Percentiles rank a stretch among this genome's conserved stretches.
Evolutionary conservation across 2,113 vertebrate species (phyloP).

Genomic region (Phalacrocorax pelagicus): DNA sequence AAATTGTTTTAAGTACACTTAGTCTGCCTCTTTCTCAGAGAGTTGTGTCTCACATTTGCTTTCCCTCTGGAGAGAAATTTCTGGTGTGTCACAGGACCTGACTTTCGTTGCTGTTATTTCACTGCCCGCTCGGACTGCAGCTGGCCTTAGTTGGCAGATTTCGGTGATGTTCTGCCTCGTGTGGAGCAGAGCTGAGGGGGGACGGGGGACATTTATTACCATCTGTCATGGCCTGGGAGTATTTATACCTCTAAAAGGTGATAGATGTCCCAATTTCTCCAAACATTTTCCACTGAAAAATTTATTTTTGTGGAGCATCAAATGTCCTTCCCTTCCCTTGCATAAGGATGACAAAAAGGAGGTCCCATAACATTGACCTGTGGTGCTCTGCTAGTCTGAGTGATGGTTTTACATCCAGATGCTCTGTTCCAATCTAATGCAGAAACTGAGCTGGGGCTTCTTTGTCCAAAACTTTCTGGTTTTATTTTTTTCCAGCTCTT

Average conservation of each 20-base stretch:
- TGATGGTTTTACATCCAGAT: not conserved
- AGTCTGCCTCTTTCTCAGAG: not conserved
- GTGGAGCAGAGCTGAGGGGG: not conserved
- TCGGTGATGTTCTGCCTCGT: not conserved
- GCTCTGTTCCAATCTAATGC: not conserved
- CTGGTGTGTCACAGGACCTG: not conserved
- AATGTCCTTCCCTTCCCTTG: not conserved
- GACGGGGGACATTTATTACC: not conserved
- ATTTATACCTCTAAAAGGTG: not conserved
- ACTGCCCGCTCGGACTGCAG: not conserved
- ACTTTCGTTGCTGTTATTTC: not conserved
- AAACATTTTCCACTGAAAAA: not conserved
- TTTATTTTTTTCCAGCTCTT: not conserved
- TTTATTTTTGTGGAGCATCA: not conserved
- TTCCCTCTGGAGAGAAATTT: not conserved
- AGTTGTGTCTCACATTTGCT: not conserved
- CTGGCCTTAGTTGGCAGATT: not conserved
- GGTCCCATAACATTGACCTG: not conserved
- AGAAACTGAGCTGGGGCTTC: not conserved
- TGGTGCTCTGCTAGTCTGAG: not conserved
- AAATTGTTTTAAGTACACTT: not conserved
- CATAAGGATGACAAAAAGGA: not conserved
- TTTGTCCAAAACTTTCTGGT: not conserved
- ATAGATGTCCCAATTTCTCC: not conserved
- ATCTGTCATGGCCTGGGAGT: not conserved